These are phyloP conservation scores for Glossophaga mutica DNA, from an alignment of 2,797 vertebrate species.

Conservation along the genomic window DNA sequence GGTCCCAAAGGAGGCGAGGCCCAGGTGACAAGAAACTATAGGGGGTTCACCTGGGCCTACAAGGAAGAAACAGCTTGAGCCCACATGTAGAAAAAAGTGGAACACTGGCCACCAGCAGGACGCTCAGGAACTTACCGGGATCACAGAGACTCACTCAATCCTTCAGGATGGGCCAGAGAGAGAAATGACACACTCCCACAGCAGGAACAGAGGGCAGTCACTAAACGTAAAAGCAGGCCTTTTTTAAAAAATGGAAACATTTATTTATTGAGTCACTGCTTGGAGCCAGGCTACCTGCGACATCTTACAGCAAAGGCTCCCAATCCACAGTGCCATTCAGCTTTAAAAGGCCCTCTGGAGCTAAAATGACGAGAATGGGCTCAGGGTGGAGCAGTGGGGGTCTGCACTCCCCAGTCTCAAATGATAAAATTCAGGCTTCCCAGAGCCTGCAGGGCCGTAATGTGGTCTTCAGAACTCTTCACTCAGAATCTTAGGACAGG, in stretches of 20 bases:
- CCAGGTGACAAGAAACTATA: accelerated
- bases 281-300: background rate
- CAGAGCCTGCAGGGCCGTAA: background rate
- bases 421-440: background rate
- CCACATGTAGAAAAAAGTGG: background rate
- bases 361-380: background rate
- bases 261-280: background rate
- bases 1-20: background rate
- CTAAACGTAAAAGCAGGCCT: background rate
- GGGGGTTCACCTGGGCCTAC: background rate
- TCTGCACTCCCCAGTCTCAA: background rate
- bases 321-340: background rate
- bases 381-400: accelerated
- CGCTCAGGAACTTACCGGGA: background rate
- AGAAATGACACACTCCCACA: background rate
- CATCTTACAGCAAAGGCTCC: background rate
- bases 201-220: background rate
- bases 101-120: background rate
- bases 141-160: background rate
- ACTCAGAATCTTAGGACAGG: background rate
- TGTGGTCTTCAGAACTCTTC: background rate
- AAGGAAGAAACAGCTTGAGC: background rate
- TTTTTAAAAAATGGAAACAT: background rate
- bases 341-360: background rate
- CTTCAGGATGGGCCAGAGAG: too few species aligned